Evolutionary conservation across 2,113 vertebrate genomes (phyloP), one percentile per base, ranked within the genome.

Genomic region (Hyla sarda): DNA sequence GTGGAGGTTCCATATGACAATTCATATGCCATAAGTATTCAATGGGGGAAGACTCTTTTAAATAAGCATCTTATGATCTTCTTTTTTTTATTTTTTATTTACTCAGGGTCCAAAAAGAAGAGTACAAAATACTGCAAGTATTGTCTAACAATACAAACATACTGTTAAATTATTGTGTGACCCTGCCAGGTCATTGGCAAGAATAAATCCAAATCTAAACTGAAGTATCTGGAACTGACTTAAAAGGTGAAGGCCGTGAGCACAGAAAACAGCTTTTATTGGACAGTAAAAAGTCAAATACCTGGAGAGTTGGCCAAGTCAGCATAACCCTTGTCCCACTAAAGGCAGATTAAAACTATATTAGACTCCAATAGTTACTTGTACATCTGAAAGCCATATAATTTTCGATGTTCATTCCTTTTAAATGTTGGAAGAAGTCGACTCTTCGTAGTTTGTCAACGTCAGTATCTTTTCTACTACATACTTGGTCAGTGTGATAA

Each of bases 331-430:
- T 25, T 7, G 23, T 25, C 23, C 56, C 56, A 28, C 3, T 30
- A 2, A 67, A 6, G 25, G 25, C 16, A 28, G 12, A 67, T 30
- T 5, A 65, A 0, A 19, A 52, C 1, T 2, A 52, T 34, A 6
- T 34, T 69, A 6, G 19, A 69, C 65, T 69, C 14, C 19, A 69
- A 69, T 34, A 69, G 32, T 12, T n/a, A n/a, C n/a, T n/a, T n/a
- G n/a, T 65, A 65, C 83, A 84, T 84, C 83, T 84, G 83, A 23
- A 84, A 77, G 16, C 58, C 3, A 65, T 84, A 77, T 65, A 28
- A 32, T 47, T 58, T 23, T 45, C 19, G 7, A 23, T 50, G 30
- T 76, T 76, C 25, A 84, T 77, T 75, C 25, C 74, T 76, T 50
- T 30, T 17, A 84, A 76, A 60, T 19, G 72, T 37, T 84, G 65